A percentile compares a stretch with the other conserved stretches of the same genome.
phyloP scores from a whole-genome alignment of 2,113 vertebrate species.

The Columba livia region DNA sequence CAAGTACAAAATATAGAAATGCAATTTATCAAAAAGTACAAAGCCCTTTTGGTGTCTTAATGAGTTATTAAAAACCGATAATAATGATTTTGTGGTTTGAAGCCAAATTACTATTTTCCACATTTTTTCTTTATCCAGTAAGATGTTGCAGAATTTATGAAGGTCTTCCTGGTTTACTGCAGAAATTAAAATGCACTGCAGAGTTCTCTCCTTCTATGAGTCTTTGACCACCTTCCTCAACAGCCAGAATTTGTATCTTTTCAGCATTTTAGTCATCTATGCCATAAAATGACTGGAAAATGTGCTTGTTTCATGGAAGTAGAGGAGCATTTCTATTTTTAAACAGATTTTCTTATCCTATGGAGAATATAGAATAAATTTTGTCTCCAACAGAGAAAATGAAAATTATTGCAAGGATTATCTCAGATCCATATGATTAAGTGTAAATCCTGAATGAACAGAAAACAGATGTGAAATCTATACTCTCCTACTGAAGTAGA shows the following conservation, averaged over 20 bases:
- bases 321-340: neutral
- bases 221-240: neutral
- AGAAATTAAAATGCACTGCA: neutral
- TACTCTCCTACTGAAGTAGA: neutral
- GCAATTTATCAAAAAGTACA: constrained; percentile 19
- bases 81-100: neutral
- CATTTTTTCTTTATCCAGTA: constrained; percentile 5
- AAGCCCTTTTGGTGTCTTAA: constrained; percentile 20
- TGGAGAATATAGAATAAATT: neutral
- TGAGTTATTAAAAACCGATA: neutral
- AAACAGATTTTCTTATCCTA: neutral
- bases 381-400: too few relatives aligned
- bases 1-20: constrained; percentile 2
- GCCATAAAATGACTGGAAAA: neutral
- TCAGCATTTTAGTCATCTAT: neutral
- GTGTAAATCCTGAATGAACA: neutral
- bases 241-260: neutral
- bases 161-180: neutral
- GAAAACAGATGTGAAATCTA: neutral
- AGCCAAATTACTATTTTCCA: neutral
- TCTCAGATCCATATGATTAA: neutral
- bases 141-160: neutral
- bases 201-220: neutral
- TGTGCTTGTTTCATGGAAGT: neutral
- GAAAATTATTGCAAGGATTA: neutral